A percentile compares a stretch with the other conserved stretches of the same genome.
phyloP scores from a whole-genome alignment of 1,140 invertebrate species.

The Eulimnadia texana region DNA sequence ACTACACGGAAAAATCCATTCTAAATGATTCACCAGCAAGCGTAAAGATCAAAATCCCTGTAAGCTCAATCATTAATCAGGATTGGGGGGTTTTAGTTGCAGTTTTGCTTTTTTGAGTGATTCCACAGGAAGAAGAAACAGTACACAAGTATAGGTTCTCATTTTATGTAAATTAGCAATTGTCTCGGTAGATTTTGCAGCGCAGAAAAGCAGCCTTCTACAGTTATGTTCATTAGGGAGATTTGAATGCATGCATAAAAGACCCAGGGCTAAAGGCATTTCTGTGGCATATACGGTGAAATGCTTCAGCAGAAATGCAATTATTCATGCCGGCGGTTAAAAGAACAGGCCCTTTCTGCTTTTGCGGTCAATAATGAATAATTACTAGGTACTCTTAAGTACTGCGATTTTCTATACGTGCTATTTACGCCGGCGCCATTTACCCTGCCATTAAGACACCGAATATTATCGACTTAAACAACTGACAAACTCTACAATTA shows the following conservation, averaged over 20 bases:
- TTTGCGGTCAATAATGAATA: background rate
- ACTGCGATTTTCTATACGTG: background rate
- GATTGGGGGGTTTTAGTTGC: too few relatives aligned
- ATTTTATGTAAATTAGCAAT: background rate
- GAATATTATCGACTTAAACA: background rate
- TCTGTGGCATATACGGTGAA: background rate
- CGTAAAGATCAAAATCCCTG: too few relatives aligned
- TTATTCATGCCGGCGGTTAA: background rate
- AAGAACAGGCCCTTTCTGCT: background rate
- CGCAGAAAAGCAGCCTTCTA: background rate
- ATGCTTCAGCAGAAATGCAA: background rate
- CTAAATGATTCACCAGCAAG: background rate
- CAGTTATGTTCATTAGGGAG: background rate
- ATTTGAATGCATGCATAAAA: background rate
- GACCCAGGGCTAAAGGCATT: background rate
- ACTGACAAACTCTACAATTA: too few relatives aligned
- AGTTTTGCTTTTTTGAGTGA: too few relatives aligned
- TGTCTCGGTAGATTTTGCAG: background rate
- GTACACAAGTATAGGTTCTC: background rate
- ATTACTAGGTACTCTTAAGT: background rate
- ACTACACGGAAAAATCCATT: background rate
- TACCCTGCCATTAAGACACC: background rate
- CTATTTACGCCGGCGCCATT: background rate
- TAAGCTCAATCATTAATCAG: background rate
- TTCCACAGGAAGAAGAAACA: background rate